Conservation (phyloP, 2,113 vertebrate genomes). For the Planiliza haematocheilus region DNA sequence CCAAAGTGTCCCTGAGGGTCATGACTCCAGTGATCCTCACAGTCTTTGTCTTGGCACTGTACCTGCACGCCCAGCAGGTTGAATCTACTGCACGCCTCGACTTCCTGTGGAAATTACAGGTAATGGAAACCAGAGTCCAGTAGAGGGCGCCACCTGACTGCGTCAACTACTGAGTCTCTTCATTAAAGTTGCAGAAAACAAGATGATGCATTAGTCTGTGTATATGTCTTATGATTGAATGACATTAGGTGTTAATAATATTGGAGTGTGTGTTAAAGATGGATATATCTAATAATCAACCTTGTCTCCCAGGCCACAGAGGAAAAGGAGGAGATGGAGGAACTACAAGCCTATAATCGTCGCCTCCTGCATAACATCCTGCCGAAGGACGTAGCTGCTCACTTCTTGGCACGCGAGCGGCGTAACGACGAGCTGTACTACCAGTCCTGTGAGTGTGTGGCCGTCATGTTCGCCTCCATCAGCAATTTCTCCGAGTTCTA, state of each 20-base stretch:
- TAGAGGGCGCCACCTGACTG: conserved; percentile 35
- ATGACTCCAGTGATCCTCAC: conserved; percentile 95
- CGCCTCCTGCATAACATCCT: conserved; percentile 96
- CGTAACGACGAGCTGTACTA: conserved; percentile 96
- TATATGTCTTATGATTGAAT: background rate
- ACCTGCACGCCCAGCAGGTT: conserved; percentile 97
- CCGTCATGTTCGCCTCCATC: conserved; percentile 98
- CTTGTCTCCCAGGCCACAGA: conserved; percentile 87
- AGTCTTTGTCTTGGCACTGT: conserved; percentile 94
- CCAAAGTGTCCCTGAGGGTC: conserved; percentile 92
- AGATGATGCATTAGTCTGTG: background rate
- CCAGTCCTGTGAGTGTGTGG: conserved; percentile 96
- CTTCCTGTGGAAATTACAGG: conserved; percentile 99
- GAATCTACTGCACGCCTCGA: conserved; percentile 96
- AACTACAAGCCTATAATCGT: conserved; percentile 96
- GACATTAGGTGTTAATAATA: background rate
- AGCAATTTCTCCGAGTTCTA: conserved; percentile 99
- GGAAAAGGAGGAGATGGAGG: conserved; percentile 98
- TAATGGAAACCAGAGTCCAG: conserved; percentile 66
- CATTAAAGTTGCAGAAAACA: background rate
- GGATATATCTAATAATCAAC: conserved; percentile 12
- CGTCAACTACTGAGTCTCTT: background rate
- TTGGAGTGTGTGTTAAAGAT: background rate
- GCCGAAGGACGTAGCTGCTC: conserved; percentile 95
- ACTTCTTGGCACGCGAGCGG: conserved; percentile 92